Percentiles rank a stretch among this genome's conserved stretches.
Evolutionary conservation across 2,797 vertebrate species (phyloP).

Genomic region (Varecia variegata): DNA sequence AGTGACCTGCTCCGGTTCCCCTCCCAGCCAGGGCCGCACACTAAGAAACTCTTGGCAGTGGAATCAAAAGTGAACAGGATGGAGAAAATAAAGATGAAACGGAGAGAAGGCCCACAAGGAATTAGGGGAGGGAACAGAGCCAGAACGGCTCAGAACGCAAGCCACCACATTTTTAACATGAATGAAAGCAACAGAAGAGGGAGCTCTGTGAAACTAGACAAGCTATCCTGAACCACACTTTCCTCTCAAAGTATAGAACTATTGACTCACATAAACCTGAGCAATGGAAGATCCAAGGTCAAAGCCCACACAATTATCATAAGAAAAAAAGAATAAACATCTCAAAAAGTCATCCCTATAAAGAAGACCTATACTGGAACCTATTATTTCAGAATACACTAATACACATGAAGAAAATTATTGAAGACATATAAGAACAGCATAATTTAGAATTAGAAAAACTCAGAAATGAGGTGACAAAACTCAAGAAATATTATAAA

Average conservation of each 20-base stretch:
- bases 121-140: neutral
- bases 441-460: neutral
- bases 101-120: neutral
- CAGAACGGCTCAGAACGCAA: neutral
- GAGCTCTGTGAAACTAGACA: neutral
- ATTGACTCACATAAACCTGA: neutral
- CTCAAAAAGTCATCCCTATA: neutral
- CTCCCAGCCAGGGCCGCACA: neutral
- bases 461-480: neutral
- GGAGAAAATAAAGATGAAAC: neutral
- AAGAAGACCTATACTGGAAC: neutral
- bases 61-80: neutral
- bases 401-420: neutral
- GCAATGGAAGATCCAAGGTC: neutral
- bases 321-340: neutral
- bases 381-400: neutral
- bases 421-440: neutral
- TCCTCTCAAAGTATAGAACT: neutral
- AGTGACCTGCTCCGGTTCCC: neutral
- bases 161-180: rapidly evolving
- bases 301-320: neutral
- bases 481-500: neutral
- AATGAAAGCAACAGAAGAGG: neutral
- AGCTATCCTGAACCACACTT: rapidly evolving
- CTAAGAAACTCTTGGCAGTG: neutral